Base-by-base conservation (phyloP, 2,113 vertebrate species). In the Larimichthys crocea region DNA sequence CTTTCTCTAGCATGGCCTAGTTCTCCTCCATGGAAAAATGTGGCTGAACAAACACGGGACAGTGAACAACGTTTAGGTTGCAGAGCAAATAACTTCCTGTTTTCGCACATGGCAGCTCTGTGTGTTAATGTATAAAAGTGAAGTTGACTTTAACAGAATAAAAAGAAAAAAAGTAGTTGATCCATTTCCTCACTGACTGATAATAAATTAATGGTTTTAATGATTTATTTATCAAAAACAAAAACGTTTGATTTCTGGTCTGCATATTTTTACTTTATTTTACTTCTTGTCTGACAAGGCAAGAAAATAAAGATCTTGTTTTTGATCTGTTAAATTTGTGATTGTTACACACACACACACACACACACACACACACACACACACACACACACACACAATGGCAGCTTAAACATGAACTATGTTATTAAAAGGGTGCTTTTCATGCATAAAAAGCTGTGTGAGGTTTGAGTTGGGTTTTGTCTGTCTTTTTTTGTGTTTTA, bases 401-500 rank as follows among this genome's bases (percentile, higher is more conserved):
- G 44, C 12, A 26, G 29, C 57, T 61, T 16, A 29, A 48, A 14
- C 3, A 2, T 42, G 29, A 24, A 24, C 24, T 24, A 24, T 24
- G 17, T 10, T n/a, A 29, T 31, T 31, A 4, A 29, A 60, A 62
- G 8, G 3, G 1, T 48, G 35, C 10, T 48, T 72, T 14, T n/a
- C 55, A 31, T 6, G 26, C 24, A 31, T 76, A 42, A 24, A 5
- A 10, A 19, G 2, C 31, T 15, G 42, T 2, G 5, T 6, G 29
- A 44, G 53, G 22, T n/a, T 22, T 48, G 44, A 19, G 64, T 8
- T 26, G 9, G 16, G n/a, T n/a, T 15, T 11, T 10, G 19, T 59
- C 0, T 24, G 65, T 76, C 0, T n/a, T 0, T 14, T 8, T 14
- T 48, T 50, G 60, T 7, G 15, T 59, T 35, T 86, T 89, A 99